Base-by-base conservation (phyloP, 1,140 invertebrate genomes). In the Phymastichus coffea region DNA sequence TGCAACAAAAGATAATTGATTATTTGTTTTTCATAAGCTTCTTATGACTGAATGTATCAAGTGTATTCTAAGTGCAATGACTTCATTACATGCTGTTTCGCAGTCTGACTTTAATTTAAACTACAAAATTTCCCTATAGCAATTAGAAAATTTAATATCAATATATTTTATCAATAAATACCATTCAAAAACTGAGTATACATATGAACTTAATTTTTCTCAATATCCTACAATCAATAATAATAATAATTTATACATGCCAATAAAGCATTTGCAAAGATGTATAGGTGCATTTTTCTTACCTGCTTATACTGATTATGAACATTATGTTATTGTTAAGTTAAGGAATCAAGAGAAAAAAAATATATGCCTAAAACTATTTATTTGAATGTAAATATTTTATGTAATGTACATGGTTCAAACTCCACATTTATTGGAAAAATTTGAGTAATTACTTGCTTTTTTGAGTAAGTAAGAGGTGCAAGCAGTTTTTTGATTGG, bases 31-130 rank as follows among this genome's bases (percentile, higher is more conserved):
- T n/a, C n/a, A n/a, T n/a, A n/a, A n/a, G n/a, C n/a, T n/a, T n/a
- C n/a, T n/a, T n/a, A n/a, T n/a, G n/a, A n/a, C n/a, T n/a, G n/a
- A 25, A 44, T 15, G 15, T 23, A 12, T n/a, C 20, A 25, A 49
- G 14, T 22, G 14, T 26, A 15, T 22, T 28, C 8, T 6, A 53
- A 53, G 22, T 40, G 46, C 23, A 30, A 49, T 40, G 60, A 62
- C 44, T 40, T 78, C 73, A 77, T 71, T 68, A 56, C 69, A 69
- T 78, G 74, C 67, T 78, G 75, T 71, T 73, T 77, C 75, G 69
- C 61, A 59, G 71, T 78, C 72, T 79, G 70, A 56, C 70, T 75
- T 79, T 76, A 73, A 72, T 70, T 56, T 72, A 61, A 47, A 51
- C 37, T 48, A 35, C 47, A 51, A 60, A 53, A n/a, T 8, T 20